A percentile compares a stretch with the other conserved stretches of the same genome.
These are phyloP conservation scores for Cotesia glomerata DNA, from an alignment of 1,140 invertebrate genomes.

Conservation along the genomic window DNA sequence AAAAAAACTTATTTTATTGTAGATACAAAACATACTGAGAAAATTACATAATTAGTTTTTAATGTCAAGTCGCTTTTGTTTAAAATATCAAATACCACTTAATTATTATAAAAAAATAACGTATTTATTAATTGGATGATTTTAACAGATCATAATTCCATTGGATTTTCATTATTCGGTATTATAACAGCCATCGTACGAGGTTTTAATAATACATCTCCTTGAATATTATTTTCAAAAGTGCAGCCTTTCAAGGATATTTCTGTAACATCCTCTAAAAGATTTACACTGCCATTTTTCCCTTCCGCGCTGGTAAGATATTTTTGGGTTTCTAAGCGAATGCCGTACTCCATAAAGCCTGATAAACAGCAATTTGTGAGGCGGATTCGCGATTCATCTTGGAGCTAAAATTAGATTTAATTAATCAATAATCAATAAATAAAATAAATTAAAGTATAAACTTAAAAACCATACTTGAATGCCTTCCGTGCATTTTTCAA, in stretches of 20 bases:
- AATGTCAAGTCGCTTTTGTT: no score
- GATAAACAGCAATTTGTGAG: conserved; percentile 46
- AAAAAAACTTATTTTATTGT: no score
- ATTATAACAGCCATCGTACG: conserved; percentile 27
- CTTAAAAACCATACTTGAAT: conserved; percentile 46
- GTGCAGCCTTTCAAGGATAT: conserved; percentile 48
- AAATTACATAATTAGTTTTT: no score
- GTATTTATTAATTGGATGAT: no score
- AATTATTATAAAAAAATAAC: no score
- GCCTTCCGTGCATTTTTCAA: conserved; percentile 53
- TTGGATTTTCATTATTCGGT: conserved; percentile 39
- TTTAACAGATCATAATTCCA: conserved; percentile 24
- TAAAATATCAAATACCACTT: background rate
- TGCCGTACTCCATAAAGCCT: conserved; percentile 51
- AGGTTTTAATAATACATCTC: conserved; percentile 46
- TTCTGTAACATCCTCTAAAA: conserved; percentile 44
- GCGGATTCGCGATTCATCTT: conserved; percentile 44
- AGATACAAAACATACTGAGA: no score
- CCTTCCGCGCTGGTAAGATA: conserved; percentile 35
- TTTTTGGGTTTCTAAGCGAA: conserved; percentile 53
- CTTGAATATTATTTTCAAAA: conserved; percentile 49
- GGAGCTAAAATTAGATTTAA: conserved; percentile 39
- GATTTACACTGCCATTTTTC: conserved; percentile 42
- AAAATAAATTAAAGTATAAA: background rate
- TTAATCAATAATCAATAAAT: conserved; percentile 6